Conservation (phyloP, 2,888 invertebrate genomes). For the Erynnis tages region DNA sequence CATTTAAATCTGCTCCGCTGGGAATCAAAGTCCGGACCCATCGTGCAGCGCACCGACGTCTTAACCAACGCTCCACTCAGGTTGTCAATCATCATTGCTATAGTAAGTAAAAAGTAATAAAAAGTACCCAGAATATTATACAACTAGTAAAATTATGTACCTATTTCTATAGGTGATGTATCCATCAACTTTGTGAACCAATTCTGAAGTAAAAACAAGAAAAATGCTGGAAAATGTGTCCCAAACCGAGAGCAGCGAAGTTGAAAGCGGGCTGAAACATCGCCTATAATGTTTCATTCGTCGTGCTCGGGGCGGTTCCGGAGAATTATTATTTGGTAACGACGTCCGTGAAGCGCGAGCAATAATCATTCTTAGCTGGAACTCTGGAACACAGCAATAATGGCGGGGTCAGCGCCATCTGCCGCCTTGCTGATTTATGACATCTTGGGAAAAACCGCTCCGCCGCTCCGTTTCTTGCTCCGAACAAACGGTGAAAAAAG, state of each 20-base stretch:
- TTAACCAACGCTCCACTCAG: too few relatives aligned
- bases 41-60: too few relatives aligned
- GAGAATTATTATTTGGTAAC: constrained; percentile 48
- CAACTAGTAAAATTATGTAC: background rate
- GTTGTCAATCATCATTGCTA: too few relatives aligned
- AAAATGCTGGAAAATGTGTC: constrained; percentile 11
- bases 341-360: constrained; percentile 48
- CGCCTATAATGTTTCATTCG: constrained; percentile 20
- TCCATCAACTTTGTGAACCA: background rate
- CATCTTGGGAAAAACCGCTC: constrained; percentile 58
- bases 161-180: background rate
- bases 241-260: background rate
- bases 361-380: constrained; percentile 70
- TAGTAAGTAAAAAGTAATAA: too few relatives aligned
- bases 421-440: constrained; percentile 73
- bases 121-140: too few relatives aligned
- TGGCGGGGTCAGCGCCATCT: constrained; percentile 75
- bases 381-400: constrained; percentile 72
- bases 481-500: constrained; percentile 61
- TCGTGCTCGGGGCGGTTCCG: constrained; percentile 14
- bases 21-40: too few relatives aligned
- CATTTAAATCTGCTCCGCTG: too few relatives aligned
- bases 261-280: constrained; percentile 14
- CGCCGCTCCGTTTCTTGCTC: constrained; percentile 51
- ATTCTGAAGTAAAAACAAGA: background rate